A percentile compares a stretch with the other conserved stretches of the same genome.
Conservation (phyloP, 2,888 invertebrate genomes). For the Epinotia bilunana region DNA sequence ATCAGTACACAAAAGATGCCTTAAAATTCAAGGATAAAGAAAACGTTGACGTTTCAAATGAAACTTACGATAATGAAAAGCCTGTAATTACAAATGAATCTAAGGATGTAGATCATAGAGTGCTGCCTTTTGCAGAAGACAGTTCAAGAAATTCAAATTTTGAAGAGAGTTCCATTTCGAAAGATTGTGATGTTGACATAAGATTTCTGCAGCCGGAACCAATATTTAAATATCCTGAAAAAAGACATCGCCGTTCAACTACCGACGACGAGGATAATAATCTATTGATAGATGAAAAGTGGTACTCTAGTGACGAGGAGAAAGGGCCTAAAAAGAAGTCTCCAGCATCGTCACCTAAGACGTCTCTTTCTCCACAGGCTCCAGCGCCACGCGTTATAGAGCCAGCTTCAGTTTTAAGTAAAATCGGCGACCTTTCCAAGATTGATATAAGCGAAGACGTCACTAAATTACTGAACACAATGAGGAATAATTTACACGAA, state of each 20-base stretch:
- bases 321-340: slow-evolving; percentile 79
- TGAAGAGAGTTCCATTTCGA: slow-evolving; percentile 57
- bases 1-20: slow-evolving; percentile 83
- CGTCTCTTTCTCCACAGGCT: slow-evolving; percentile 53
- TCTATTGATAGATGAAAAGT: slow-evolving; percentile 85
- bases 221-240: slow-evolving; percentile 77
- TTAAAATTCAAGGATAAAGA: slow-evolving; percentile 81
- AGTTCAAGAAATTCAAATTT: slow-evolving; percentile 56
- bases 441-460: slow-evolving; percentile 90
- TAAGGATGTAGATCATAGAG: slow-evolving; percentile 81
- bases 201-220: slow-evolving; percentile 78
- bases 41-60: slow-evolving; percentile 76
- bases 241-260: slow-evolving; percentile 77
- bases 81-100: slow-evolving; percentile 61
- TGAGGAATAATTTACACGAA: slow-evolving; percentile 81
- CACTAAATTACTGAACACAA: slow-evolving; percentile 87
- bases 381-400: slow-evolving; percentile 82
- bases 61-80: slow-evolving; percentile 68
- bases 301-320: slow-evolving; percentile 93
- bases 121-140: slow-evolving; percentile 75
- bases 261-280: slow-evolving; percentile 86
- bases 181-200: slow-evolving; percentile 78
- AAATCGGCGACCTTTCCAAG: slow-evolving; percentile 88
- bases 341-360: slow-evolving; percentile 69
- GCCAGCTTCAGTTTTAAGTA: slow-evolving; percentile 83